Evolutionary conservation across 1,140 invertebrate genomes (phyloP), one percentile per base, ranked within the genome.

Genomic region (Pogonognathellus flavescens): DNA sequence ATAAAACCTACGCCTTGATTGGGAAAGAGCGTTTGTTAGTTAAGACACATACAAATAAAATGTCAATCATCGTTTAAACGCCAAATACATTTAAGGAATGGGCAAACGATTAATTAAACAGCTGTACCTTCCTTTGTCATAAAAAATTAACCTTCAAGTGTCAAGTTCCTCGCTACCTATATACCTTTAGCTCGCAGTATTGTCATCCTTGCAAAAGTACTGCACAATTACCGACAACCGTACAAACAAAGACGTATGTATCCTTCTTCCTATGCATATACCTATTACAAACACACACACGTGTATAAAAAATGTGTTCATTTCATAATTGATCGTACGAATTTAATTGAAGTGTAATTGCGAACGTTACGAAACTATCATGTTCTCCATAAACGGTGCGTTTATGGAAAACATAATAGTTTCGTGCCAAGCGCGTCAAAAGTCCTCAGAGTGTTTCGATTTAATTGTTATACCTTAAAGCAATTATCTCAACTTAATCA

Each of bases 51-150:
- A 76, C 70, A 76, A 76, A 76, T 76, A 76, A 76, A 76, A 31
- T 76, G 70, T 76, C 70, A 76, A 49, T 76, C 25, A 76, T 16
- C 41, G 70, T 76, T 31, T 76, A 76, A 50, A 76, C 41, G 41
- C 13, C 13, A 49, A n/a, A 41, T 31, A 76, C 16, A 18, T 76
- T 76, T 25, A 76, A 76, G 41, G 13, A 16, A 49, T 76, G 70
- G 31, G 13, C 49, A n/a, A 41, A 31, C n/a, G 70, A 25, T 76
- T 76, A 76, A 76, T 76, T 76, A 76, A 41, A 11, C 70, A 49
- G 16, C 31, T 76, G 31, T 18, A 76, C 11, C 31, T 31, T n/a
- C 10, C 62, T 76, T 16, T 41, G 41, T 31, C 70, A 18, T 76
- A 76, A 76, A 49, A 50, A 41, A 76, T 18, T 50, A 31, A 49